Evolutionary conservation across 2,113 vertebrate species (phyloP).

Genomic region (Apodemus sylvaticus): DNA sequence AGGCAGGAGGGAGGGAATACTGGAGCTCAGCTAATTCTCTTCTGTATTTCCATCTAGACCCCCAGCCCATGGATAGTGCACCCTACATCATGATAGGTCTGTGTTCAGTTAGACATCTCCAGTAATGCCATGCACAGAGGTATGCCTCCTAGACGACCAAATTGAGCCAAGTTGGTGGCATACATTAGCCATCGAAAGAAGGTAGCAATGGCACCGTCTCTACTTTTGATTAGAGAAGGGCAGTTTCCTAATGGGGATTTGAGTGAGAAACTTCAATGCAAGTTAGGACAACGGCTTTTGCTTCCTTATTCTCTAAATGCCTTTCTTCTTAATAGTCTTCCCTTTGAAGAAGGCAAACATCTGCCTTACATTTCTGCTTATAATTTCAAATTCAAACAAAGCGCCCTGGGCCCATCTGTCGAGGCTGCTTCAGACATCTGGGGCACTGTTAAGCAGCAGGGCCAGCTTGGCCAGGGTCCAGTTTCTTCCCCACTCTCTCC

Average conservation of each 20-base stretch:
- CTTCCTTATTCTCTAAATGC: background rate
- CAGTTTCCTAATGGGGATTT: background rate
- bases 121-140: background rate
- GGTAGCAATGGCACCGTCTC: accelerated
- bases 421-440: background rate
- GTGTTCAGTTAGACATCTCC: background rate
- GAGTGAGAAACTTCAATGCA: background rate
- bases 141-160: background rate
- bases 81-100: background rate
- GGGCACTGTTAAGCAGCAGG: background rate
- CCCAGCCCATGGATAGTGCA: too few species aligned
- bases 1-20: background rate
- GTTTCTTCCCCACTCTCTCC: background rate
- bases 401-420: background rate
- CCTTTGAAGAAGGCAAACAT: background rate
- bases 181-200: background rate
- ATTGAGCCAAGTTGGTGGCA: background rate
- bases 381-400: slow-evolving; percentile 14
- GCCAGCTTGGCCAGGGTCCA: background rate
- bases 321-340: background rate
- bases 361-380: background rate
- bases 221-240: background rate
- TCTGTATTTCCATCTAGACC: background rate
- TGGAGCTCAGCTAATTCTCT: too few species aligned
- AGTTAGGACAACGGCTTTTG: background rate